phyloP scores from a whole-genome alignment of 1,140 invertebrate genomes.

The Zeugodacus cucurbitae region DNA sequence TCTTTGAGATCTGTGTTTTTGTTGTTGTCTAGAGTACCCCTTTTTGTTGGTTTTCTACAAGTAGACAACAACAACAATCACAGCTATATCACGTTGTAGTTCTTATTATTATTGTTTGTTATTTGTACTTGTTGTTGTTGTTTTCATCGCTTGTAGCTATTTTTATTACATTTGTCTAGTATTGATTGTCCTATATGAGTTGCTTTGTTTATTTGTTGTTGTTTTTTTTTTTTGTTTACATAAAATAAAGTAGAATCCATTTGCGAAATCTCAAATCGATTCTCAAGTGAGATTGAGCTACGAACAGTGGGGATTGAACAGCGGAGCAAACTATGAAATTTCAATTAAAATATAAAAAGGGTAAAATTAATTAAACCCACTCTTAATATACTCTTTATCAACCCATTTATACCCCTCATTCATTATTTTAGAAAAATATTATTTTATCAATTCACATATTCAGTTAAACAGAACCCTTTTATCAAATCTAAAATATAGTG shows the following conservation, averaged over 20 bases:
- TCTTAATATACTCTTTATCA: no score
- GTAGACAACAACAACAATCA: neutral
- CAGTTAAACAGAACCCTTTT: no score
- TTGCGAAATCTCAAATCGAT: neutral
- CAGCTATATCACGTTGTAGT: neutral
- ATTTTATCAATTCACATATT: no score
- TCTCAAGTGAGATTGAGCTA: neutral
- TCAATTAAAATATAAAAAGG: no score
- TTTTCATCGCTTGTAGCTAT: neutral
- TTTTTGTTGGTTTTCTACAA: neutral
- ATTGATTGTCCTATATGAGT: neutral
- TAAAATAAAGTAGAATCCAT: neutral
- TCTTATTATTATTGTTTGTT: neutral
- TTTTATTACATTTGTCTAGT: conserved; percentile 7
- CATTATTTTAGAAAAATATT: no score
- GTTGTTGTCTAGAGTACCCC: neutral
- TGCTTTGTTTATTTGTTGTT: neutral
- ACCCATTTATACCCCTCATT: no score
- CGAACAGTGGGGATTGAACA: neutral
- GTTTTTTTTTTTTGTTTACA: neutral
- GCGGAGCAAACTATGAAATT: no score
- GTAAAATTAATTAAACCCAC: no score
- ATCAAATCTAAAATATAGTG: no score
- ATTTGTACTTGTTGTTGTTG: neutral
- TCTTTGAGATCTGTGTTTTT: neutral